Conservation (phyloP, 2,113 vertebrate genomes). For the Hippocampus abdominalis region DNA sequence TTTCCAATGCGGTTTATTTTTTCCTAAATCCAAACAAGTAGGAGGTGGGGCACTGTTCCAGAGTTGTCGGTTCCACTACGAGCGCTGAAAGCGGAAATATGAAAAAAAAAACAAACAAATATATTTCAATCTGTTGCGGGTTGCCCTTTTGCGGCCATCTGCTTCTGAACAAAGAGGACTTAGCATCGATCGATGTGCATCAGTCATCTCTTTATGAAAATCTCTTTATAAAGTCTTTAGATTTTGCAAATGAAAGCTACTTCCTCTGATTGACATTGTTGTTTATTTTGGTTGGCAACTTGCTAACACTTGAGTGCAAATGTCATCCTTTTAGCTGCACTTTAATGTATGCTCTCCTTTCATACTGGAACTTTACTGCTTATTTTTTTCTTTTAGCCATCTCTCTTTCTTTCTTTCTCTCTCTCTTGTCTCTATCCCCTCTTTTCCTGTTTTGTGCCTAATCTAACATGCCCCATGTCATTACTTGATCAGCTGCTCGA, state of each 20-base stretch:
- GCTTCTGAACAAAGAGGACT: constrained; percentile 52
- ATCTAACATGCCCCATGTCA: constrained; percentile 59
- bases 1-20: not conserved
- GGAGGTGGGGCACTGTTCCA: not conserved
- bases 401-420: constrained; percentile 18
- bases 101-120: constrained; percentile 1
- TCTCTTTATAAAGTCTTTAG: constrained; percentile 27
- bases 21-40: not conserved
- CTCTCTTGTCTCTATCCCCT: constrained; percentile 21
- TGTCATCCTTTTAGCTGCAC: constrained; percentile 21
- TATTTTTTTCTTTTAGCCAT: constrained; percentile 29
- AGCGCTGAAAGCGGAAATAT: not conserved
- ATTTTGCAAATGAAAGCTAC: constrained; percentile 40
- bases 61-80: not conserved
- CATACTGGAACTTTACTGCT: constrained; percentile 36
- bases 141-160: constrained; percentile 48
- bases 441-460: constrained; percentile 46
- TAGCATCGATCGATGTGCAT: constrained; percentile 51
- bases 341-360: constrained; percentile 19
- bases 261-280: constrained; percentile 40
- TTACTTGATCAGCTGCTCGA: constrained; percentile 48
- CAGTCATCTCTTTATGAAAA: constrained; percentile 41
- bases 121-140: constrained; percentile 11
- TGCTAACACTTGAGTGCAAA: constrained; percentile 12
- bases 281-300: not conserved